Percentiles rank a stretch among this genome's conserved stretches.
These are phyloP conservation scores for Hydrotaea cyrtoneurina DNA, from an alignment of 2,888 invertebrate species.

Conservation along the genomic window DNA sequence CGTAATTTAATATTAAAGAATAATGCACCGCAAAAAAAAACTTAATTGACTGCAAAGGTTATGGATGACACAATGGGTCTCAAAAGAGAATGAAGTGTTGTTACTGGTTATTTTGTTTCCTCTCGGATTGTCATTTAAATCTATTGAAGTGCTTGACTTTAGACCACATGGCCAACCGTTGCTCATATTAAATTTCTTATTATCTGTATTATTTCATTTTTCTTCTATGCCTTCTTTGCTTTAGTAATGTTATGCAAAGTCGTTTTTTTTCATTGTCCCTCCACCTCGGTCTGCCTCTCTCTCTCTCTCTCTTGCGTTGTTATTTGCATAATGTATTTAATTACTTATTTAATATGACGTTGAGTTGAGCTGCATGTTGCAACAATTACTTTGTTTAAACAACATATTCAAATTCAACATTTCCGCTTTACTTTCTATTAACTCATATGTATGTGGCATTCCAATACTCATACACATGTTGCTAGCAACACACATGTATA, in stretches of 20 bases:
- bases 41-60: conserved; percentile 23
- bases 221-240: neutral
- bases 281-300: neutral
- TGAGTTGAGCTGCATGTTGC: neutral
- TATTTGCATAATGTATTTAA: conserved; percentile 15
- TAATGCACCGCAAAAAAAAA: neutral
- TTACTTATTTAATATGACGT: neutral
- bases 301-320: neutral
- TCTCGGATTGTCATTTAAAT: too few species aligned
- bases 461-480: too few species aligned
- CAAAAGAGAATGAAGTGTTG: conserved; percentile 15
- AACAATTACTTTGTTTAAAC: neutral
- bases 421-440: conserved; percentile 27
- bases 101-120: neutral
- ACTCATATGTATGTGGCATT: neutral
- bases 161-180: neutral
- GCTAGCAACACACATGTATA: too few species aligned
- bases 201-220: neutral
- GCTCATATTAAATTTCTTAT: conserved; percentile 19
- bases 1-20: conserved; percentile 30
- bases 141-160: neutral
- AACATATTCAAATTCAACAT: neutral
- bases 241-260: conserved; percentile 22
- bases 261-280: neutral
- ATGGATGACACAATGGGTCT: conserved; percentile 26